Conservation (phyloP, 2,113 vertebrate species). For the Chlorocebus sabaeus region DNA sequence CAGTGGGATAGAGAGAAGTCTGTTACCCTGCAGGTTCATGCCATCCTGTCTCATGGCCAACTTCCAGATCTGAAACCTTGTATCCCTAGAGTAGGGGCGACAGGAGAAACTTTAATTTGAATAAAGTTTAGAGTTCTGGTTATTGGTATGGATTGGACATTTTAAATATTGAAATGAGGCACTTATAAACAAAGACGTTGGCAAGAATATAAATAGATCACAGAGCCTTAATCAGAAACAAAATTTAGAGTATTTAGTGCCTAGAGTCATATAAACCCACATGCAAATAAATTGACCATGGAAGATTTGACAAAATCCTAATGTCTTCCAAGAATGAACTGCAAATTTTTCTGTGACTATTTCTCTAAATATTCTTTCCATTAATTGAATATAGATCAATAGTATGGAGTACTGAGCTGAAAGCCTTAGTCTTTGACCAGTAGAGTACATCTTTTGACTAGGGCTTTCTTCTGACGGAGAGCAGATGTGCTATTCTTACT, state of each 20-base stretch:
- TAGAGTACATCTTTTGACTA: not conserved
- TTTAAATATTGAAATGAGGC: not conserved
- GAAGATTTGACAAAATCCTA: not conserved
- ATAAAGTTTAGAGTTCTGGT: not conserved
- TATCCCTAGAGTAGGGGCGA: rapidly evolving
- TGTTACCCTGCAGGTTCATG: not conserved
- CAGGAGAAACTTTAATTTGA: not conserved
- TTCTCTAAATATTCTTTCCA: not conserved
- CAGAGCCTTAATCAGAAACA: not conserved
- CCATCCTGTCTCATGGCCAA: not conserved
- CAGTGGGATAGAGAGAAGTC: not conserved
- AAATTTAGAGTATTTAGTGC: not conserved
- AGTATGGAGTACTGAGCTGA: not conserved
- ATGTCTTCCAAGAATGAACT: not conserved
- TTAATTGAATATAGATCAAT: not conserved
- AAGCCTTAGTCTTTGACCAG: not conserved
- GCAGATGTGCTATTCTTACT: not conserved
- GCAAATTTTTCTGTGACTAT: not conserved
- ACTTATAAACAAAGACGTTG: not conserved
- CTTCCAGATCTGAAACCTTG: not conserved
- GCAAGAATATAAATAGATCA: not conserved
- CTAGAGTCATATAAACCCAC: not conserved
- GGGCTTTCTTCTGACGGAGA: not conserved
- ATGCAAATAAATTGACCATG: not conserved
- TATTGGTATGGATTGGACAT: not conserved